Evolutionary conservation across 2,113 vertebrate genomes (phyloP).

Genomic region (Dromiciops gliroides): DNA sequence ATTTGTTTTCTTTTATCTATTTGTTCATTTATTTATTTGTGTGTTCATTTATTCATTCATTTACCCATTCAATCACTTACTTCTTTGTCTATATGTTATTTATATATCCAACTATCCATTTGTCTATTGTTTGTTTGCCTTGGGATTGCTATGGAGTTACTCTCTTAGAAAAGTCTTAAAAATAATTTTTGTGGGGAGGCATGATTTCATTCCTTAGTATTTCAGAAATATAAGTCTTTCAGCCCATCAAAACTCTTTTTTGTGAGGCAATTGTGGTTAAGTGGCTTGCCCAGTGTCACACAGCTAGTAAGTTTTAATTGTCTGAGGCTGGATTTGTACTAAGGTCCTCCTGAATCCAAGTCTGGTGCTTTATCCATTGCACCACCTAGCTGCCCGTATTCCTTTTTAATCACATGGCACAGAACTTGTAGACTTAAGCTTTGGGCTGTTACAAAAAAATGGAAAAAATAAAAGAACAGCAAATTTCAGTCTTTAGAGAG

Average conservation of each 20-base stretch:
- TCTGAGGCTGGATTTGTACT: too few species aligned
- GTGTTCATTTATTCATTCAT: too few species aligned
- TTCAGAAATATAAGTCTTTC: not conserved
- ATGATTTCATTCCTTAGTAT: not conserved
- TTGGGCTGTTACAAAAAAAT: not conserved
- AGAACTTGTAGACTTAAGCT: not conserved
- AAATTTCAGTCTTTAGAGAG: not conserved
- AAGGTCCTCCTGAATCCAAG: too few species aligned
- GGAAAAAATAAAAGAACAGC: not conserved
- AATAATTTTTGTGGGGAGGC: not conserved
- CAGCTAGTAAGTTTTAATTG: too few species aligned
- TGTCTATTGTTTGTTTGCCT: not conserved
- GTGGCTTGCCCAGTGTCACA: too few species aligned
- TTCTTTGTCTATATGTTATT: not conserved
- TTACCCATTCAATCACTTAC: too few species aligned
- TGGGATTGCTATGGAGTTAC: not conserved
- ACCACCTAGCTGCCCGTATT: too few species aligned
- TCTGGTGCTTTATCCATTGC: too few species aligned
- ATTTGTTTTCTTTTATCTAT: too few species aligned
- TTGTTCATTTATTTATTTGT: not conserved
- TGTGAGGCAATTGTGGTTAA: too few species aligned
- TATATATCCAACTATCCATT: not conserved
- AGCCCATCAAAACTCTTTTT: not conserved
- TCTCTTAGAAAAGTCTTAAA: too few species aligned
- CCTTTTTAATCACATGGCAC: not conserved